These are phyloP conservation scores for Lagopus leucura DNA, from an alignment of 2,113 vertebrate genomes.

Conservation along the genomic window DNA sequence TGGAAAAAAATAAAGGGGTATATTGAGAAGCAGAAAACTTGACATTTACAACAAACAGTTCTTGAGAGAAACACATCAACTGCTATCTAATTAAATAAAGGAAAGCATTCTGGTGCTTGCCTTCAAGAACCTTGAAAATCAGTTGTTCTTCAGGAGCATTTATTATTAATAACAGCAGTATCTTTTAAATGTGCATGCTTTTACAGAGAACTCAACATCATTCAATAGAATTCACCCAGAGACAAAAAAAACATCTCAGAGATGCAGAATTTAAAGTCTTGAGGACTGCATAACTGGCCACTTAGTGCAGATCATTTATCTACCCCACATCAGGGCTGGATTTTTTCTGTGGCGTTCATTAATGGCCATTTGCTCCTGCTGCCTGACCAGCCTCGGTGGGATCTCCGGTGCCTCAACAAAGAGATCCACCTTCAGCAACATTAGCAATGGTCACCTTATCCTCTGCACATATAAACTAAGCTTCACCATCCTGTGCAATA, in stretches of 20 bases:
- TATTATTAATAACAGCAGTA: neutral
- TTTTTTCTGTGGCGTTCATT: neutral
- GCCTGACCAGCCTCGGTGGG: rapidly evolving
- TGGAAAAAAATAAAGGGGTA: neutral
- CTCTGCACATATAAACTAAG: neutral
- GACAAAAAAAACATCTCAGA: rapidly evolving
- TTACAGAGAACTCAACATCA: neutral
- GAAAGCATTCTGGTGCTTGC: neutral
- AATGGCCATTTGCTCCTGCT: neutral
- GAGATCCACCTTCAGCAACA: rapidly evolving
- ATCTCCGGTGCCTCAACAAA: neutral
- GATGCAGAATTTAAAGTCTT: neutral
- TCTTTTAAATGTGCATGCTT: rapidly evolving
- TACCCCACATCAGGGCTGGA: rapidly evolving
- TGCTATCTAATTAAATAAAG: neutral
- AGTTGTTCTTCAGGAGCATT: neutral
- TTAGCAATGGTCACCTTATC: neutral
- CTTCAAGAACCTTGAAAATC: neutral
- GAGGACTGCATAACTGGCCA: neutral
- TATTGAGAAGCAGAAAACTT: constrained; percentile 31
- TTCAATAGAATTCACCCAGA: neutral
- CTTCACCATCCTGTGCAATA: rapidly evolving
- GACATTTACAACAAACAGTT: neutral
- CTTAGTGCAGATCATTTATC: rapidly evolving
- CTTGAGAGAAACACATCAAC: neutral